Evolutionary conservation across 2,888 invertebrate genomes (phyloP).

Genomic region (Seira sanloemensis): DNA sequence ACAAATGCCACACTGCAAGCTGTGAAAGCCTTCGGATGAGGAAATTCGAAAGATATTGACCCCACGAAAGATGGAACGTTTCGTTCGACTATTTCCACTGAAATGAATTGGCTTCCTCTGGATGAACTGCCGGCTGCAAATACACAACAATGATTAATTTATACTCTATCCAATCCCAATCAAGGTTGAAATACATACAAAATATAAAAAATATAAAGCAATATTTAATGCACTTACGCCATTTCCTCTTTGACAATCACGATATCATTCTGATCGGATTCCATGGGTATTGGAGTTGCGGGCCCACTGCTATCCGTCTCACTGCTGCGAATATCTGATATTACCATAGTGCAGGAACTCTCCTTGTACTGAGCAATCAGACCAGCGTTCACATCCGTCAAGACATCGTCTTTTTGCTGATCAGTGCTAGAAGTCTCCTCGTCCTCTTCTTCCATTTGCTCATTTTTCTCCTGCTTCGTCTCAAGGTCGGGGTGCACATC

Average conservation of each 20-base stretch:
- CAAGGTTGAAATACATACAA: too few species aligned
- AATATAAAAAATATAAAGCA: neutral
- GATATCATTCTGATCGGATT: neutral
- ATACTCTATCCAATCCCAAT: too few species aligned
- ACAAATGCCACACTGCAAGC: neutral
- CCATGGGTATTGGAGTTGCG: neutral
- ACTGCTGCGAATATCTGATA: neutral
- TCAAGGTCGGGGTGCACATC: neutral
- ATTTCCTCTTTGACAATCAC: neutral
- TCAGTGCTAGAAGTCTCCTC: neutral
- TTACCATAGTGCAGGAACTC: conserved; percentile 21
- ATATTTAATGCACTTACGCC: neutral
- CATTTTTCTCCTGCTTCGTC: too few species aligned
- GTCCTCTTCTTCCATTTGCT: neutral
- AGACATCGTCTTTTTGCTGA: neutral
- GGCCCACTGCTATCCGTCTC: neutral
- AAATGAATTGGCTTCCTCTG: neutral
- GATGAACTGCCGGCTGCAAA: neutral
- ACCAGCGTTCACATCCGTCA: neutral
- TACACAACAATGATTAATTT: too few species aligned
- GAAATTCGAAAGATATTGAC: neutral
- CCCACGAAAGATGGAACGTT: neutral
- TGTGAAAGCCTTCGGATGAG: neutral
- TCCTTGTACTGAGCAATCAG: conserved; percentile 12
- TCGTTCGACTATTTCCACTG: neutral